phyloP scores from a whole-genome alignment of 2,797 vertebrate species.

The Naso thynnoides region DNA sequence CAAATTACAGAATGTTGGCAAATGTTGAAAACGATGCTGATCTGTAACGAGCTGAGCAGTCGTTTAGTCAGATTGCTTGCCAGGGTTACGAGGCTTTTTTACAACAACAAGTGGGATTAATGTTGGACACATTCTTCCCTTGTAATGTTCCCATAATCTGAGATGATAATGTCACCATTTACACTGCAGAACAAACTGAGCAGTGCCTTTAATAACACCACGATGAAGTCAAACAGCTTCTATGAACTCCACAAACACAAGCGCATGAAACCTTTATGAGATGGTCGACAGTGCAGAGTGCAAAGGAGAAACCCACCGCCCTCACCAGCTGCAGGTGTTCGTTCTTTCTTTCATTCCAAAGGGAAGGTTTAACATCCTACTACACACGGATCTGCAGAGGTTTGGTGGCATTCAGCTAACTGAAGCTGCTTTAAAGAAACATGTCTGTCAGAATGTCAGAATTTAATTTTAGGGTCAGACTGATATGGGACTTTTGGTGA shows the following conservation, averaged over 20 bases:
- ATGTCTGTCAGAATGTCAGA: no score
- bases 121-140: conserved; percentile 12
- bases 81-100: conserved; percentile 19
- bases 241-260: conserved; percentile 32
- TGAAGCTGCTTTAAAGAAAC: conserved; percentile 7
- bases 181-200: conserved; percentile 28
- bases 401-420: conserved; percentile 5
- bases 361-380: conserved; percentile 47
- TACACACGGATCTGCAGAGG: conserved; percentile 22
- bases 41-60: not conserved
- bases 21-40: conserved; percentile 13
- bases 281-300: conserved; percentile 33
- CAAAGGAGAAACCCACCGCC: conserved; percentile 46
- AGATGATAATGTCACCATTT: conserved; percentile 13
- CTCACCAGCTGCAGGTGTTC: conserved; percentile 61
- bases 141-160: conserved; percentile 25
- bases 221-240: conserved; percentile 28
- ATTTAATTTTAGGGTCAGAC: no score
- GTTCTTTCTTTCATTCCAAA: conserved; percentile 48
- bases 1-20: conserved; percentile 5
- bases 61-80: conserved; percentile 11
- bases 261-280: conserved; percentile 63
- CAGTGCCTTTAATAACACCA: conserved; percentile 9
- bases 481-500: no score
- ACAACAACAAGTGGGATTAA: conserved; percentile 10